Evolutionary conservation across 2,113 vertebrate species (phyloP).

Genomic region (Gadus chalcogrammus): DNA sequence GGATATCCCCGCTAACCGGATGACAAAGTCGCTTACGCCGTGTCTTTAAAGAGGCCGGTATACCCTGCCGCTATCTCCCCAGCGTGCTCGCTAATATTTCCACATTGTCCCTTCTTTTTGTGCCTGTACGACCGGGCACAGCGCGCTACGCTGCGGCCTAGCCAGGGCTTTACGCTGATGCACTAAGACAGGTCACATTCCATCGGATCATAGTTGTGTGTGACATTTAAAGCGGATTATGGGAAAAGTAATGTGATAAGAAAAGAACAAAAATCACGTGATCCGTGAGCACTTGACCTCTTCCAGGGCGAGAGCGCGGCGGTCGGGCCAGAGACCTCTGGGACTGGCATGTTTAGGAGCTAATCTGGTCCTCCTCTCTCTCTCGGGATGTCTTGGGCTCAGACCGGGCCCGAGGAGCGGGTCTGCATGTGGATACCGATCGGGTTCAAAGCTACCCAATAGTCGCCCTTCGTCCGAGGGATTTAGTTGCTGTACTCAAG

Average conservation of each 20-base stretch:
- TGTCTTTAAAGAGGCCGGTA: conserved; percentile 12
- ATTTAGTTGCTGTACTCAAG: too few species aligned
- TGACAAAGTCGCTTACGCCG: conserved; percentile 27
- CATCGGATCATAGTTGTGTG: conserved; percentile 66
- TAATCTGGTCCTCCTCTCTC: too few species aligned
- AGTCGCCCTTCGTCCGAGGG: too few species aligned
- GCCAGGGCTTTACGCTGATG: conserved; percentile 25
- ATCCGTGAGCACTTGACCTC: conserved; percentile 63
- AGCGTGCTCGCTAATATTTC: conserved; percentile 14
- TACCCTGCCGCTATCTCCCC: conserved; percentile 14
- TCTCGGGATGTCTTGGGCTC: too few species aligned
- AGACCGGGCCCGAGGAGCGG: too few species aligned
- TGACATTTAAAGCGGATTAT: conserved; percentile 71
- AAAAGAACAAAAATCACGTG: conserved; percentile 55
- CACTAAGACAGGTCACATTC: conserved; percentile 52
- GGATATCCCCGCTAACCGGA: neutral
- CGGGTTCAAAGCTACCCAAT: too few species aligned
- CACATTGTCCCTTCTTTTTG: neutral
- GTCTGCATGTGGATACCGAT: too few species aligned
- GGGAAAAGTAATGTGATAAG: conserved; percentile 64
- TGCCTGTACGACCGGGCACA: conserved; percentile 37
- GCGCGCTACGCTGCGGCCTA: neutral
- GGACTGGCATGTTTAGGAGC: conserved; percentile 1
- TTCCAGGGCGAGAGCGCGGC: conserved; percentile 21
- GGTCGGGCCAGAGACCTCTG: conserved; percentile 33